Evolutionary conservation across 2,888 invertebrate genomes (phyloP).

Genomic region (Cynaeus angustus): DNA sequence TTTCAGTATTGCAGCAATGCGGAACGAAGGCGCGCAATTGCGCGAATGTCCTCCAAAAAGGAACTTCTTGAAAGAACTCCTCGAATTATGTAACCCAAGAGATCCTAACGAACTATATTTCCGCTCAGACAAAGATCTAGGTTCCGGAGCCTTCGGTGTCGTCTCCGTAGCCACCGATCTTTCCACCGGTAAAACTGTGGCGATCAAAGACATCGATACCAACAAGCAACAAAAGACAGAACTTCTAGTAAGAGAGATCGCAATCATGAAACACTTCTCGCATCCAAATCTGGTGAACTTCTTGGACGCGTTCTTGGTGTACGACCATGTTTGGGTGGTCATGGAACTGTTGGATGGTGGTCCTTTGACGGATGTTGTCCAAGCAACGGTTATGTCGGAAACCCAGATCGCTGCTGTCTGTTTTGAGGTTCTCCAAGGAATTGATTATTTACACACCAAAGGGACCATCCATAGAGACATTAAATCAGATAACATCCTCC

Average conservation of each 20-base stretch:
- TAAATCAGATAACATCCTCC: constrained; percentile 97
- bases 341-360: constrained; percentile 98
- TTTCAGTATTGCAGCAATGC: too few relatives aligned
- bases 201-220: constrained; percentile 96
- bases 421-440: constrained; percentile 89
- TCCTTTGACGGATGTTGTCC: constrained; percentile 95
- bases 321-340: constrained; percentile 95
- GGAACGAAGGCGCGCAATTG: too few relatives aligned
- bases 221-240: constrained; percentile 96
- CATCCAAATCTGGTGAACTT: constrained; percentile 98
- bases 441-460: constrained; percentile 90
- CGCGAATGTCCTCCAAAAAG: too few relatives aligned
- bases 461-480: constrained; percentile 96
- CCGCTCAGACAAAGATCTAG: constrained; percentile 81
- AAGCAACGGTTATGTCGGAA: constrained; percentile 77
- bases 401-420: constrained; percentile 98
- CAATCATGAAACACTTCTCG: constrained; percentile 91
- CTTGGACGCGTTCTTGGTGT: constrained; percentile 84
- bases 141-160: constrained; percentile 95
- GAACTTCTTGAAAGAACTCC: neutral
- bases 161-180: constrained; percentile 92
- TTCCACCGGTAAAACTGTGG: constrained; percentile 84
- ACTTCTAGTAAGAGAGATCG: constrained; percentile 95
- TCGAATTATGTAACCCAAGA: neutral
- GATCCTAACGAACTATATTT: neutral